phyloP scores from a whole-genome alignment of 2,113 vertebrate species.

The Paedocypris sp. region DNA sequence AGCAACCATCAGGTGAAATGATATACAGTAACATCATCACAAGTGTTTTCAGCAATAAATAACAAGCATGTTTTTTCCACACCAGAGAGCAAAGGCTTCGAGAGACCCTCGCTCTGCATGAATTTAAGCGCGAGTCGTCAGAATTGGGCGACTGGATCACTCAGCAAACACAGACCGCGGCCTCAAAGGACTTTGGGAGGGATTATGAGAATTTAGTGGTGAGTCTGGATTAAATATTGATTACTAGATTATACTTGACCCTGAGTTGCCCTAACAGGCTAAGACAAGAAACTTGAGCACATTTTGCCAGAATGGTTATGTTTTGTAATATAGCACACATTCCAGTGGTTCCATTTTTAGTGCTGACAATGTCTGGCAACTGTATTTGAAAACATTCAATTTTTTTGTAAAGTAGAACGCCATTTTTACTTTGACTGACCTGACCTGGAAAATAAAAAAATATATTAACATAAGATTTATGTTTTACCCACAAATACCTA shows the following conservation, averaged over 20 bases:
- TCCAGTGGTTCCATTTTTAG: too few relatives aligned
- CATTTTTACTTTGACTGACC: not conserved
- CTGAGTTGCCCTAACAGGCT: too few relatives aligned
- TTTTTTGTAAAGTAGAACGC: too few relatives aligned
- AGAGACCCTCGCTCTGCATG: slow-evolving; percentile 66
- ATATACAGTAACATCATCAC: not conserved
- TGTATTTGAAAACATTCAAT: too few relatives aligned
- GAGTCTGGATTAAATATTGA: too few relatives aligned
- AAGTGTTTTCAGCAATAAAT: not conserved
- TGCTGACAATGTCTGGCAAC: too few relatives aligned
- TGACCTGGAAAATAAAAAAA: not conserved
- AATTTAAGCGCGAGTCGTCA: slow-evolving; percentile 65
- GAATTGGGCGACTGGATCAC: slow-evolving; percentile 71
- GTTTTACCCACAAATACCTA: too few relatives aligned
- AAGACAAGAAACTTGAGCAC: too few relatives aligned
- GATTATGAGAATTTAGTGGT: slow-evolving; percentile 70
- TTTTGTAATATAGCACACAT: too few relatives aligned
- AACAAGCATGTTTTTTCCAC: not conserved
- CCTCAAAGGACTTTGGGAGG: slow-evolving; percentile 64
- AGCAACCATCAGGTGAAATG: slow-evolving; percentile 57
- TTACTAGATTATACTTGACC: too few relatives aligned
- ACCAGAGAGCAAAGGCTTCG: slow-evolving; percentile 48
- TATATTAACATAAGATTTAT: not conserved
- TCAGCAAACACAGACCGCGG: slow-evolving; percentile 57
- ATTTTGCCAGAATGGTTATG: too few relatives aligned